phyloP scores from a whole-genome alignment of 2,797 vertebrate genomes.

The Sebastes reedi region DNA sequence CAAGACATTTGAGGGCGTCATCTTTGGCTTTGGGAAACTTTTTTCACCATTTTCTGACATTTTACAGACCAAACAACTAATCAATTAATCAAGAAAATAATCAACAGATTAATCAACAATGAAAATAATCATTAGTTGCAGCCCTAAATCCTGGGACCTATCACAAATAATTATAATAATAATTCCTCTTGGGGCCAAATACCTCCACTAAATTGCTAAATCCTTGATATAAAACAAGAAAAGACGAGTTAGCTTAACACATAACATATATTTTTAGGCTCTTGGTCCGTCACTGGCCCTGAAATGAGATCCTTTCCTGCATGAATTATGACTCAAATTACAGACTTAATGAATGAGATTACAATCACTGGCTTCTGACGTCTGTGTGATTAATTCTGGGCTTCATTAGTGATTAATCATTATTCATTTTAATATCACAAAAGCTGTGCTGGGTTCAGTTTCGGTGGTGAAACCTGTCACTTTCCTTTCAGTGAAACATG shows the following conservation, averaged over 20 bases:
- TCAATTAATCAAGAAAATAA: too few species aligned
- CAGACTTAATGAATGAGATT: constrained; percentile 8
- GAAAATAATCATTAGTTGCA: too few species aligned
- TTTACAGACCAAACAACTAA: too few species aligned
- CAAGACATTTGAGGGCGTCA: too few species aligned
- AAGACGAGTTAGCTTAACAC: neutral
- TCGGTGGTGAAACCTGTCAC: neutral
- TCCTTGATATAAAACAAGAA: too few species aligned
- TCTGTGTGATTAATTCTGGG: neutral
- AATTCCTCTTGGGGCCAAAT: neutral
- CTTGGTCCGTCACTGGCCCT: neutral
- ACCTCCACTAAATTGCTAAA: neutral
- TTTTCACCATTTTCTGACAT: too few species aligned
- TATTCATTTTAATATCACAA: neutral
- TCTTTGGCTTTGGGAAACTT: too few species aligned
- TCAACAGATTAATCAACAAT: too few species aligned
- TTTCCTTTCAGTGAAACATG: neutral
- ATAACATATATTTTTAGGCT: neutral
- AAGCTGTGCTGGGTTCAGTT: neutral
- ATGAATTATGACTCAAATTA: constrained; percentile 1
- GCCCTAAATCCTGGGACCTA: neutral
- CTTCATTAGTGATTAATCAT: neutral
- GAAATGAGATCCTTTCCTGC: neutral
- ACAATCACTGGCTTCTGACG: constrained; percentile 13
- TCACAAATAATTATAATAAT: neutral